Evolutionary conservation across 2,888 invertebrate species (phyloP), one percentile per base, ranked within the genome.

Genomic region (Conistra vaccinii): DNA sequence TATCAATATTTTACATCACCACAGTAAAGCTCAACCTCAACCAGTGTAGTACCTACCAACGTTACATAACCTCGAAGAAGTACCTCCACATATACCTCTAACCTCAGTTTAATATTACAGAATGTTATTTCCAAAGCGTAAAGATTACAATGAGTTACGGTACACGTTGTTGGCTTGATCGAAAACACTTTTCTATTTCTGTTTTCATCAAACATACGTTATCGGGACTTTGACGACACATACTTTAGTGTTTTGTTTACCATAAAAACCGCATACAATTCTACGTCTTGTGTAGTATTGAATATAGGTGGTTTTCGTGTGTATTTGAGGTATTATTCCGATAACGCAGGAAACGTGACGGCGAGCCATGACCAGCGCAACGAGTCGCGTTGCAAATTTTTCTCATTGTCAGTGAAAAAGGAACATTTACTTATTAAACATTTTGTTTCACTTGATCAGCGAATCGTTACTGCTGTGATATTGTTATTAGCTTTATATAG

Each of bases 301-400:
- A 23, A 75, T 78, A 87, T 26, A 42, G 65, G 42, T 55, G 29
- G 35, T 71, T 80, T 76, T 70, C 0, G 60, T 26, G 5, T 77
- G 67, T 35, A 29, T 39, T 39, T 29, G 0, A 12, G 3, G 48
- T n/a, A 48, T 45, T 61, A 60, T 80, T 69, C 65, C 63, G 85
- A 85, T 83, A 83, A 72, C 58, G 77, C 74, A 39, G 32, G 51
- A 79, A 87, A 85, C 68, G 76, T 82, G 80, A 85, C 68, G 77
- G 26, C n/a, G 2, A 51, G 51, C 86, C 87, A 82, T 87, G 87
- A 87, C 87, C 87, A 87, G 76, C 86, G 71, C 88, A 87, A 87
- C 61, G 35, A 84, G 73, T 78, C 60, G 71, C 70, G 32, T 66
- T 71, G 67, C 84, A 26, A 83, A 74, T 84, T 81, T 76, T 73